Evolutionary conservation across 2,888 invertebrate species (phyloP), one percentile per base, ranked within the genome.

Genomic region (Drosophila quinaria): DNA sequence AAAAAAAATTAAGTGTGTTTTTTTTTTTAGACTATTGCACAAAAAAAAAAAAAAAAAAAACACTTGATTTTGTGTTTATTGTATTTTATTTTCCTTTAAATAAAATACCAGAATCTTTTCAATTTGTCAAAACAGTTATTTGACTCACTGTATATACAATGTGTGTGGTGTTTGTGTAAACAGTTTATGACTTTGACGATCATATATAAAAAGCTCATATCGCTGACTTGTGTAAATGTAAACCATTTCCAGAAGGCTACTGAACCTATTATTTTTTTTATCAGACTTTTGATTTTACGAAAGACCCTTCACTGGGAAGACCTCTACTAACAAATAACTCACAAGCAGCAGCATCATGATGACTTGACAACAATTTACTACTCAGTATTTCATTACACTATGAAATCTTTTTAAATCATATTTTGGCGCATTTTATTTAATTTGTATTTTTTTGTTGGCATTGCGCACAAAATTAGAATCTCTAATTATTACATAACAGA

Each of bases 291-390:
- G 47, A 49, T 25, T 29, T 50, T n/a, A 6, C n/a, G 29, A 8
- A 19, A 33, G 50, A 35, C 35, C 35, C 50, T 44, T 59, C 56
- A 64, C 49, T 6, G n/a, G 35, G 11, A 10, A 51, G 15, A 33
- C 15, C 42, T 29, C 11, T 41, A 11, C 8, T 11, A 13, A 11
- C 35, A 13, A 35, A 35, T 35, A 35, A 8, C n/a, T n/a, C 31
- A 50, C 19, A 33, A 56, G 39, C 46, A 47, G 50, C 66, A 66
- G 63, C 68, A 74, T 80, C 79, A 80, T 31, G 58, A 66, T 80
- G 80, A 80, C 64, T 66, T 5, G 66, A 13, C 71, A 67, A 6
- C 4, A 46, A n/a, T n/a, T n/a, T 56, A 62, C 17, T 9, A 9
- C 13, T 1, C 1, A 10, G 29, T 19, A 3, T 61, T 44, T n/a